These are phyloP conservation scores for Poicephalus gulielmi DNA, from an alignment of 2,113 vertebrate genomes.

Conservation along the genomic window DNA sequence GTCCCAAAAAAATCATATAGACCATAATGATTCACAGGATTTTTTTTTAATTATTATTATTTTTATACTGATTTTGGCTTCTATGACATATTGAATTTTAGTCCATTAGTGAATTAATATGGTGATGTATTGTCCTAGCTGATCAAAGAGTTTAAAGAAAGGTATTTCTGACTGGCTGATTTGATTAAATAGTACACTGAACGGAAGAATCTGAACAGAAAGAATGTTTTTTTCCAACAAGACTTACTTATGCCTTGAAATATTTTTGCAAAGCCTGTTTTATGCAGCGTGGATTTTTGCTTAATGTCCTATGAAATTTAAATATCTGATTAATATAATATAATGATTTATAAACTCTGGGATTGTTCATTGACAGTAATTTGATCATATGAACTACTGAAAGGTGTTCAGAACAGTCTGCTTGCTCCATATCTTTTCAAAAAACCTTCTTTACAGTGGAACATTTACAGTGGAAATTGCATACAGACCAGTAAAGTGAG, in stretches of 20 bases:
- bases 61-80: neutral
- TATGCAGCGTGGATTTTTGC: neutral
- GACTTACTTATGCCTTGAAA: neutral
- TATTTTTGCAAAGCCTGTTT: constrained; percentile 1
- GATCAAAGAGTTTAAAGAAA: neutral
- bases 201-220: neutral
- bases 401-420: neutral
- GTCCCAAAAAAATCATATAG: rapidly evolving
- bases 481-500: neutral
- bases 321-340: neutral
- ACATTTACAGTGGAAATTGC: neutral
- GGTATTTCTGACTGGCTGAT: neutral
- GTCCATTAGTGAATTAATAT: neutral
- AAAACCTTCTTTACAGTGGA: neutral
- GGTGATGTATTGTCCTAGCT: neutral
- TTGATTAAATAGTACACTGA: neutral
- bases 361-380: neutral
- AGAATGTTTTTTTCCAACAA: neutral
- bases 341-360: constrained; percentile 15
- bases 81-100: neutral
- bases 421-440: neutral
- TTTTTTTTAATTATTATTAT: neutral
- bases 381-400: neutral
- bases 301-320: constrained; percentile 11
- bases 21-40: neutral